Evolutionary conservation across 2,113 vertebrate species (phyloP).

Genomic region (Ameiurus melas): DNA sequence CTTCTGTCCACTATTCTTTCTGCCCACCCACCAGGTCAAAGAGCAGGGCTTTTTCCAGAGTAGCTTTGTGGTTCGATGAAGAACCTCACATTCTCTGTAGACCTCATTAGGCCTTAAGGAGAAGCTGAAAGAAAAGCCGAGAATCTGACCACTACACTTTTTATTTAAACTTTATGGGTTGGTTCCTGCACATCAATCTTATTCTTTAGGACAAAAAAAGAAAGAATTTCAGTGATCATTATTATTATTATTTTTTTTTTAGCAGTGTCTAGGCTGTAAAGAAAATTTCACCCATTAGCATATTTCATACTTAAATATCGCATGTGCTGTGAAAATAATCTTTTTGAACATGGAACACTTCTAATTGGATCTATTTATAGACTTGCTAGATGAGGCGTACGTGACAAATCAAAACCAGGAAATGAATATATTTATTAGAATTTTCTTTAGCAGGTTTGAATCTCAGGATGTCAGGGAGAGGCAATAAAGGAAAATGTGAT

Average conservation of each 20-base stretch:
- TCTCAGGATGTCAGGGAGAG: not conserved
- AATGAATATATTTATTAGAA: not conserved
- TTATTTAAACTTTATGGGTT: not conserved
- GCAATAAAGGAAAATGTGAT: not conserved
- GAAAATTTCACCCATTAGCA: not conserved
- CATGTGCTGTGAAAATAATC: not conserved
- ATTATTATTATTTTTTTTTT: no score
- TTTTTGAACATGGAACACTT: not conserved
- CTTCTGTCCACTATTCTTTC: conserved; percentile 1
- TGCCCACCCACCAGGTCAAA: conserved; percentile 9
- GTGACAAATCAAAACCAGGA: not conserved
- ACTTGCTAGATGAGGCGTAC: not conserved
- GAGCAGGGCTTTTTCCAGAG: conserved; percentile 25
- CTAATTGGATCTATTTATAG: conserved; percentile 11
- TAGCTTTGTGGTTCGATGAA: not conserved
- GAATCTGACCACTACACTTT: conserved; percentile 12
- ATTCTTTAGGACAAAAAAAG: not conserved
- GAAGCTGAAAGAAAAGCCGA: conserved; percentile 25
- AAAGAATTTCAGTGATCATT: not conserved
- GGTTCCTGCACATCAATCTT: not conserved
- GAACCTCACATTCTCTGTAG: conserved; percentile 33
- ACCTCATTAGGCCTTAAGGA: conserved; percentile 44
- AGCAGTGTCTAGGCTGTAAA: not conserved
- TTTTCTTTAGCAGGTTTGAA: not conserved
- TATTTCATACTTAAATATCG: not conserved